Conservation (phyloP, 2,888 invertebrate species). For the Eurytoma adleriae region DNA sequence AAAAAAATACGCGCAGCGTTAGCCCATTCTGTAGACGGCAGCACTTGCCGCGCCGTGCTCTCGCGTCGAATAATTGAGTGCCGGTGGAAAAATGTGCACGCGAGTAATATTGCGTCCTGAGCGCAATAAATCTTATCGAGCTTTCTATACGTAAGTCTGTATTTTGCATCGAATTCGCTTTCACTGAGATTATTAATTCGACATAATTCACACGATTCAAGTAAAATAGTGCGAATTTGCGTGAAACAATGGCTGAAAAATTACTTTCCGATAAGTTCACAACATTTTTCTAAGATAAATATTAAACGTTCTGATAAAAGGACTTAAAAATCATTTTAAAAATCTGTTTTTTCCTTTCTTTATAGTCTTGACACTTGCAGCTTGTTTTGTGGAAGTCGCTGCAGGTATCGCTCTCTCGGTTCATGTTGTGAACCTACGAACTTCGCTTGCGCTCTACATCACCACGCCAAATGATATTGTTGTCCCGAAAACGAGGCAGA, state of each 20-base stretch:
- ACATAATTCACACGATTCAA: constrained; percentile 23
- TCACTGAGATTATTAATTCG: constrained; percentile 29
- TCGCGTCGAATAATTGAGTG: not conserved
- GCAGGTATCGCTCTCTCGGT: too few relatives aligned
- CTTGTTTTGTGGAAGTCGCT: too few relatives aligned
- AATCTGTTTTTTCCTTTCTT: too few relatives aligned
- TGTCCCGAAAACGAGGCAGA: too few relatives aligned
- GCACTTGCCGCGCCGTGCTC: constrained; percentile 13
- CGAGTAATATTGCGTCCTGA: not conserved
- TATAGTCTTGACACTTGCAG: too few relatives aligned
- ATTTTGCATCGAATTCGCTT: constrained; percentile 42
- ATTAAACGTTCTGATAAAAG: too few relatives aligned
- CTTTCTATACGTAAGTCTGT: constrained; percentile 13
- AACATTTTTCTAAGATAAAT: not conserved
- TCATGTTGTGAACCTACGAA: too few relatives aligned
- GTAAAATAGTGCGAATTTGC: constrained; percentile 3
- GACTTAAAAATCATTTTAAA: too few relatives aligned
- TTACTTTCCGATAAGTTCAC: not conserved
- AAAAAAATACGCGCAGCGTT: constrained; percentile 22
- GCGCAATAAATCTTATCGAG: not conserved
- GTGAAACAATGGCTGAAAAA: not conserved
- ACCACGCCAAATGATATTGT: too few relatives aligned
- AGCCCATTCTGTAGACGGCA: not conserved
- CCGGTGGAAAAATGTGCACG: constrained; percentile 41
- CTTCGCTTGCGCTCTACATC: too few relatives aligned